phyloP scores from a whole-genome alignment of 2,888 invertebrate genomes.

The Agrypnus murinus region DNA sequence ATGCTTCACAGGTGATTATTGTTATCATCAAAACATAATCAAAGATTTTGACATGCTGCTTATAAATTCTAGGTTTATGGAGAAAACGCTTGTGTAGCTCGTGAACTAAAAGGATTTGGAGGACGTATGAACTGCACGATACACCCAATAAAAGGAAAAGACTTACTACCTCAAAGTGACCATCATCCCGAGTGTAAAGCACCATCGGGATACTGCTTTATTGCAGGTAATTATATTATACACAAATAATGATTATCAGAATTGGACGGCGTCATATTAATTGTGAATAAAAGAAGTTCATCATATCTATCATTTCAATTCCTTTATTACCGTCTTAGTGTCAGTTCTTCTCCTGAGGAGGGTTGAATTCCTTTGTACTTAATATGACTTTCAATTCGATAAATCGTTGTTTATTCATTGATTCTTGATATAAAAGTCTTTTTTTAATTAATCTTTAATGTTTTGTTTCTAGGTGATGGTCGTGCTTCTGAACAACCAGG shows the following conservation, averaged over 20 bases:
- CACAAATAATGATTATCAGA: slow-evolving; percentile 1
- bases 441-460: no score
- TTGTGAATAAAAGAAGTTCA: no score
- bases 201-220: slow-evolving; percentile 88
- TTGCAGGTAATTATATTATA: no score
- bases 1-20: slow-evolving; percentile 80
- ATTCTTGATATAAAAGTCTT: no score
- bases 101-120: slow-evolving; percentile 84
- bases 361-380: no score
- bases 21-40: no score
- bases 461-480: slow-evolving; percentile 79
- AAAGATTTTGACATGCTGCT: slow-evolving; percentile 6
- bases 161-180: slow-evolving; percentile 85
- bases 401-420: no score
- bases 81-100: slow-evolving; percentile 87
- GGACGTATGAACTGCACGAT: slow-evolving; percentile 88
- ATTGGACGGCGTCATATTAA: no score
- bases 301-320: no score
- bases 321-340: no score
- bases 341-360: no score
- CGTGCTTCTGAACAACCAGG: slow-evolving; percentile 95
- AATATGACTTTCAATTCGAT: no score
- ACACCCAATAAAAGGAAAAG: slow-evolving; percentile 83
- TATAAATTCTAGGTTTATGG: slow-evolving; percentile 83
- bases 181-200: slow-evolving; percentile 92